These are phyloP conservation scores for Galeopsomyia nigrocyanea DNA, from an alignment of 2,888 invertebrate genomes.

Conservation along the genomic window DNA sequence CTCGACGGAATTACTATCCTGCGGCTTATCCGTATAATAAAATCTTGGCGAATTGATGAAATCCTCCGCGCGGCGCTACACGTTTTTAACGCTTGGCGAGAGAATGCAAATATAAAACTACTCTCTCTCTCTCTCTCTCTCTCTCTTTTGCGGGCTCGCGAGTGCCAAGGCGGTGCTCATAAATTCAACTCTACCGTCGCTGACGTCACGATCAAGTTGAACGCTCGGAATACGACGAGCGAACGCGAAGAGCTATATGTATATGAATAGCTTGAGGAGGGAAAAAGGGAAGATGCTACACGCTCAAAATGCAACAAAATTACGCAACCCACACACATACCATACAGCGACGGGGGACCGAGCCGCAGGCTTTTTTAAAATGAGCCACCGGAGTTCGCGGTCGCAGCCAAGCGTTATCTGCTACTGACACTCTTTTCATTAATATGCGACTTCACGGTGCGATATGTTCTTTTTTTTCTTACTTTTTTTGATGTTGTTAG, in stretches of 20 bases:
- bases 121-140: constrained; percentile 8
- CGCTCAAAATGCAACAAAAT: constrained; percentile 41
- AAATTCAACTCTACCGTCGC: constrained; percentile 33
- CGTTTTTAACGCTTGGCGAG: background rate
- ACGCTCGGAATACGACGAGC: constrained; percentile 45
- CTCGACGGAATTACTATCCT: too few relatives aligned
- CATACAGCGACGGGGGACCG: background rate
- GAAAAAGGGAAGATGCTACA: background rate
- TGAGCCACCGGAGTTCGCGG: too few relatives aligned
- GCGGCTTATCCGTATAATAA: too few relatives aligned
- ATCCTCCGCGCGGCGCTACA: too few relatives aligned
- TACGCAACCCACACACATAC: constrained; percentile 24
- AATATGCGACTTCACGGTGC: too few relatives aligned
- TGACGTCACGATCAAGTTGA: constrained; percentile 46
- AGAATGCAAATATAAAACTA: constrained; percentile 45
- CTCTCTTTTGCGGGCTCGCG: background rate
- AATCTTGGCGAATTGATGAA: too few relatives aligned
- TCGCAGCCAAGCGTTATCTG: too few relatives aligned
- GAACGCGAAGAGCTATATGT: background rate
- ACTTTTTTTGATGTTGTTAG: too few relatives aligned
- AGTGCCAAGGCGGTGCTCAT: constrained; percentile 16
- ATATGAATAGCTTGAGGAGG: constrained; percentile 37
- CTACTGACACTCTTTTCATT: too few relatives aligned
- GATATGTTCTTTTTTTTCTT: too few relatives aligned
- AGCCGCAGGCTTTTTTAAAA: too few relatives aligned